A percentile compares a stretch with the other conserved stretches of the same genome.
phyloP scores from a whole-genome alignment of 2,797 vertebrate species.

The Chromobotia macracanthus region DNA sequence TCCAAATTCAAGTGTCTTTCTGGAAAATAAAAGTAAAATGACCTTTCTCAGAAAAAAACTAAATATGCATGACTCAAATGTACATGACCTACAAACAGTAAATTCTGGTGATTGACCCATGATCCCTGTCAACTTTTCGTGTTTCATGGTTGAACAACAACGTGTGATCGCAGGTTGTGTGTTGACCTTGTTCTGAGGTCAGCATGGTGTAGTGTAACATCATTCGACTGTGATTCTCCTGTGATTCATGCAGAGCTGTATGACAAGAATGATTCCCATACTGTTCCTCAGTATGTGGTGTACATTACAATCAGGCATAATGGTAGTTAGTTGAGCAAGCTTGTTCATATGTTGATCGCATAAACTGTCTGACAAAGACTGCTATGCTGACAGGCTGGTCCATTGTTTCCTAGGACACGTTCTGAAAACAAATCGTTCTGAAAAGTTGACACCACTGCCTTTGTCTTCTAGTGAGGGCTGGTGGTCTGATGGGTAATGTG shows the following conservation, averaged over 20 bases:
- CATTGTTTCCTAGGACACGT: slow-evolving; percentile 14
- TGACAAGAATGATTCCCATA: background rate
- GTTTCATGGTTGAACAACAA: too few relatives aligned
- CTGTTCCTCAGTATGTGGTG: background rate
- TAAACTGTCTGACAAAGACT: slow-evolving; percentile 47
- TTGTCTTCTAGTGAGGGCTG: background rate
- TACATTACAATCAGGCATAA: background rate
- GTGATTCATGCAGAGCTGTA: background rate
- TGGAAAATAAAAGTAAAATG: too few relatives aligned
- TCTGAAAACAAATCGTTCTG: slow-evolving; percentile 20
- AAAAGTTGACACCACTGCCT: slow-evolving; percentile 42
- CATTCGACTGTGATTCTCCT: background rate
- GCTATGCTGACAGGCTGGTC: slow-evolving; percentile 57
- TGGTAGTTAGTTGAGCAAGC: background rate
- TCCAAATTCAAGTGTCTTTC: too few relatives aligned
- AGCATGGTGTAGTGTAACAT: background rate
- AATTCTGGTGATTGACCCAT: too few relatives aligned
- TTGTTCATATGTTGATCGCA: slow-evolving; percentile 19
- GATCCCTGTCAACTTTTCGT: too few relatives aligned
- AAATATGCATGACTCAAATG: too few relatives aligned
- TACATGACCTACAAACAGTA: too few relatives aligned
- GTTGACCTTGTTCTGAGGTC: background rate
- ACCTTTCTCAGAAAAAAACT: too few relatives aligned
- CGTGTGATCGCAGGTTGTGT: slow-evolving; percentile 3
- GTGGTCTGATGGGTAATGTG: background rate